Evolutionary conservation across 1,140 invertebrate genomes (phyloP).

Genomic region (Drosophila virilis): DNA sequence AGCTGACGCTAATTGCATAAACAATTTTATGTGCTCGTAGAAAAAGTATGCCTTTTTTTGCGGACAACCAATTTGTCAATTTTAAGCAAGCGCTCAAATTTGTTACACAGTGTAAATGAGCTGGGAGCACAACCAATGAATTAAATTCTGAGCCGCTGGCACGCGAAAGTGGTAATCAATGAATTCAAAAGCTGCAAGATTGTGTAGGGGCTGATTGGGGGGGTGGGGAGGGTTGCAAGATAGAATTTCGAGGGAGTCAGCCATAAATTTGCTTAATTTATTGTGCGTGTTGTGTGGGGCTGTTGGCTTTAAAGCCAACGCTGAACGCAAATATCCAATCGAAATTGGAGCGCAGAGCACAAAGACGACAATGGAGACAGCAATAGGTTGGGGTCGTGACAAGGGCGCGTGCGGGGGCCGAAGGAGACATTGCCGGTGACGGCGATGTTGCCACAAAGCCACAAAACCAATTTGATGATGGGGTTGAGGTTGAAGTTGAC

Average conservation of each 20-base stretch:
- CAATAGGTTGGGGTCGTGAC: slow-evolving; percentile 10
- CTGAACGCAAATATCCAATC: slow-evolving; percentile 30
- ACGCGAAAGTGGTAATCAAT: slow-evolving; percentile 50
- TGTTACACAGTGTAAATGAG: slow-evolving; percentile 11
- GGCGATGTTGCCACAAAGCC: slow-evolving; percentile 58
- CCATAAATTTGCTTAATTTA: slow-evolving; percentile 81
- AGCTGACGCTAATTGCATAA: too few species aligned
- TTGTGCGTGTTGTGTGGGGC: slow-evolving; percentile 61
- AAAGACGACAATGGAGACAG: slow-evolving; percentile 12
- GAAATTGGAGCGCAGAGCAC: slow-evolving; percentile 29
- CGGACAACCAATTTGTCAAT: neutral
- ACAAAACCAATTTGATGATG: slow-evolving; percentile 74
- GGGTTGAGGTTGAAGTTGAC: slow-evolving; percentile 28
- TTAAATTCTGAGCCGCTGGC: slow-evolving; percentile 16
- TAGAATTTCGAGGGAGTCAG: slow-evolving; percentile 13
- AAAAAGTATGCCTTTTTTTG: neutral
- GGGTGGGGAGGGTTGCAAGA: neutral
- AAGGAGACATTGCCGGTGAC: neutral
- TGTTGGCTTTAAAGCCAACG: slow-evolving; percentile 53
- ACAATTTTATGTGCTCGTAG: too few species aligned
- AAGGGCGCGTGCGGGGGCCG: neutral
- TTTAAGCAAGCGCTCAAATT: neutral
- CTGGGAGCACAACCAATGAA: slow-evolving; percentile 4
- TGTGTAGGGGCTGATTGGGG: neutral
- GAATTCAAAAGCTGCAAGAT: slow-evolving; percentile 24